phyloP scores from a whole-genome alignment of 2,113 vertebrate genomes.

The Tragelaphus scriptus region DNA sequence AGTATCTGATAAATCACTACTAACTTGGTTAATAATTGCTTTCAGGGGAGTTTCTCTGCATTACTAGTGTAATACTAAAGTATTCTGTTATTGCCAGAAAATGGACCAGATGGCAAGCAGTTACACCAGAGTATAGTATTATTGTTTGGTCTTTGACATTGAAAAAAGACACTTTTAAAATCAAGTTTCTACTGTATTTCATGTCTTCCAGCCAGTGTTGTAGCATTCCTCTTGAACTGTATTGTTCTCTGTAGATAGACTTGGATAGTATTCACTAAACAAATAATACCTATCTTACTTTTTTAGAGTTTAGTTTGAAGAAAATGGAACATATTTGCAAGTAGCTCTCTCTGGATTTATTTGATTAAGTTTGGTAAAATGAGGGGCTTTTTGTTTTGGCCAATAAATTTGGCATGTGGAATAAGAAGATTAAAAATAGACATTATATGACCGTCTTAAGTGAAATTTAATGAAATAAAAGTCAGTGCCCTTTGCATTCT shows the following conservation, averaged over 20 bases:
- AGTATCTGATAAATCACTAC: background rate
- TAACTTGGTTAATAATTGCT: constrained; percentile 7
- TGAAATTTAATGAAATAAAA: constrained; percentile 26
- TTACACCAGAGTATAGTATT: constrained; percentile 13
- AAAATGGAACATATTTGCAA: background rate
- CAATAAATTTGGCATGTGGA: constrained; percentile 18
- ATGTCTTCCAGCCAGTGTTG: background rate
- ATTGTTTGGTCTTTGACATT: constrained; percentile 2
- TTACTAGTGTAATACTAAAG: constrained; percentile 24
- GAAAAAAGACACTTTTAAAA: background rate
- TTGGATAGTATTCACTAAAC: background rate
- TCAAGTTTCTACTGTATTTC: background rate
- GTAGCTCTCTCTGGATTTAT: background rate
- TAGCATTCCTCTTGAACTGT: background rate
- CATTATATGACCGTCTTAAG: background rate
- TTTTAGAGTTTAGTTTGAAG: background rate
- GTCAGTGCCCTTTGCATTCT: background rate
- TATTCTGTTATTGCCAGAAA: constrained; percentile 28
- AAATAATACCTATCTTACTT: background rate
- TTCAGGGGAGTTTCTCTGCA: background rate
- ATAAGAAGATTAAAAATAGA: background rate
- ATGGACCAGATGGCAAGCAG: background rate
- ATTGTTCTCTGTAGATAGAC: background rate
- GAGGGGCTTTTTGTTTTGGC: background rate
- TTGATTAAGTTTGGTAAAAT: background rate